Conservation (phyloP, 2,888 invertebrate species). For the Lycaena phlaeas region DNA sequence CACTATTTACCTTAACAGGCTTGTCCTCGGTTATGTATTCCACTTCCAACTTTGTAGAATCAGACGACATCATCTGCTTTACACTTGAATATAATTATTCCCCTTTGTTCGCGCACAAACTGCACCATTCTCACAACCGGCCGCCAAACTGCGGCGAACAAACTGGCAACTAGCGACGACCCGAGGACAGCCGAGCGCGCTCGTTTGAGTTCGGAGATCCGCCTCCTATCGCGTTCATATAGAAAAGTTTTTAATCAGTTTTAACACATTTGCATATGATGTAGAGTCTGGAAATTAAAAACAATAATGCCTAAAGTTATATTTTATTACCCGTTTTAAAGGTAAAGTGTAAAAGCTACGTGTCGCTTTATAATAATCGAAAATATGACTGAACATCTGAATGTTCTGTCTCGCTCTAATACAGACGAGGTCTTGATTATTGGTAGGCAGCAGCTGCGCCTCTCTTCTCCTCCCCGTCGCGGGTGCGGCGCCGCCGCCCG, state of each 20-base stretch:
- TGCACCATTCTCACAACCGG: conserved; percentile 69
- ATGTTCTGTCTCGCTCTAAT: conserved; percentile 53
- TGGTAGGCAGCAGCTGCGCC: conserved; percentile 75
- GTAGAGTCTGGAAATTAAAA: neutral
- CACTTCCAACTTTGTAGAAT: conserved; percentile 60
- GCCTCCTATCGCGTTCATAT: conserved; percentile 67
- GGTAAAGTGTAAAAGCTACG: neutral
- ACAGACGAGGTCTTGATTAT: conserved; percentile 66
- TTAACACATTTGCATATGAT: conserved; percentile 15
- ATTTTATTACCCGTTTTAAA: neutral
- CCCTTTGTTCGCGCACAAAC: conserved; percentile 63
- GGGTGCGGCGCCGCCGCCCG: conserved; percentile 67
- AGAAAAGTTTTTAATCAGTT: conserved; percentile 33
- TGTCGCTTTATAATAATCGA: neutral
- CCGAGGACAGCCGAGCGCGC: conserved; percentile 41
- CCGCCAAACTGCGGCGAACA: conserved; percentile 69
- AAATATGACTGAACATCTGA: conserved; percentile 19
- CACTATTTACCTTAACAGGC: conserved; percentile 58
- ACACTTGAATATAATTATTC: conserved; percentile 56
- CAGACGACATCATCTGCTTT: conserved; percentile 70
- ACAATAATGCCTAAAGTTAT: neutral
- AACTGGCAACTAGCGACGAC: conserved; percentile 33
- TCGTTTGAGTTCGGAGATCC: conserved; percentile 66
- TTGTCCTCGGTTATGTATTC: conserved; percentile 68
- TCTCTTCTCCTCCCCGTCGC: conserved; percentile 72